These are phyloP conservation scores for Propithecus perrieri DNA, from an alignment of 2,797 vertebrate species.

Conservation along the genomic window DNA sequence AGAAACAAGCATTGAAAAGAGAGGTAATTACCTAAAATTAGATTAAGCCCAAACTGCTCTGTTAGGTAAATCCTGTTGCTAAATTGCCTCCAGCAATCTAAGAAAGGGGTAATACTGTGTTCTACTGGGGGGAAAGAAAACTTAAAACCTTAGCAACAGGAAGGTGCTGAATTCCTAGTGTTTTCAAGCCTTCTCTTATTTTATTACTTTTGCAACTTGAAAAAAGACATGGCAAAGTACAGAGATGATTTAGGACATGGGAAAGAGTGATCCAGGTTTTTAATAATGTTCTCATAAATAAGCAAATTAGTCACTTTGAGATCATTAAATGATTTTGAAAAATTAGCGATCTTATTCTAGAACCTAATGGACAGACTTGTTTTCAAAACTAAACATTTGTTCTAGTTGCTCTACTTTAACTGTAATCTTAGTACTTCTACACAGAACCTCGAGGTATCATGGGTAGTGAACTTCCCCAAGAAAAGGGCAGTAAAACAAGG, in stretches of 20 bases:
- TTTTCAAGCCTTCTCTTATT: not conserved
- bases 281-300: conserved; percentile 7
- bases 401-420: not conserved
- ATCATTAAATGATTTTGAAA: conserved; percentile 12
- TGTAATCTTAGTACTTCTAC: not conserved
- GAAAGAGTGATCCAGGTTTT: not conserved
- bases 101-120: not conserved
- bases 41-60: conserved; percentile 38
- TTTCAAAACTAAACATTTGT: conserved; percentile 37
- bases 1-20: conserved; percentile 7
- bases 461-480: not conserved
- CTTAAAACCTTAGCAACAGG: not conserved
- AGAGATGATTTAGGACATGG: not conserved
- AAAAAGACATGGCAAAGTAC: not conserved
- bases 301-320: not conserved
- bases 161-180: not conserved
- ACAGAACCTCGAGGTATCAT: not conserved
- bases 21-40: conserved; percentile 54
- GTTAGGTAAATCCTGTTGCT: conserved; percentile 48
- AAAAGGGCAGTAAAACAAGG: not conserved
- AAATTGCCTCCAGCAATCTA: conserved; percentile 46
- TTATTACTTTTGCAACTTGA: conserved; percentile 39
- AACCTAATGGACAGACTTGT: not conserved
- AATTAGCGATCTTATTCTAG: not conserved
- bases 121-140: not conserved